Evolutionary conservation across 2,113 vertebrate genomes (phyloP), one percentile per base, ranked within the genome.

Genomic region (Trinectes maculatus): DNA sequence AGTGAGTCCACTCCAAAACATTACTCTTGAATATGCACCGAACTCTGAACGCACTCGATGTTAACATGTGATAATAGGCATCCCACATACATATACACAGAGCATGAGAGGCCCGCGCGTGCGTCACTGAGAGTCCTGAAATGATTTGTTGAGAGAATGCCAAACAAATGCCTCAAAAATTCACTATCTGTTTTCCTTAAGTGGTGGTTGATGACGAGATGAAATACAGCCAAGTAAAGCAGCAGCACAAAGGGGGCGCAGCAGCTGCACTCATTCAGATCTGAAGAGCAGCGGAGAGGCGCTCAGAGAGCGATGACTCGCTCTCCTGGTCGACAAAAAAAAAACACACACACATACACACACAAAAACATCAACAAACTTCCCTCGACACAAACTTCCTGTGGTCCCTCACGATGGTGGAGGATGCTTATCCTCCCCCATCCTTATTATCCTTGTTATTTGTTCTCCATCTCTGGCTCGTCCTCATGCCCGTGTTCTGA

Each of bases 121-220:
- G 74, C n/a, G 59, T 66, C 31, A 67, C 40, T 42, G 59, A 79
- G 59, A 66, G 58, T 22, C 0, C 28, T 21, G 61, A 68, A 70
- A 85, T 70, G 76, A 68, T 80, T 24, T 63, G 75, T 75, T 55
- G 62, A 56, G 49, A 1, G 56, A 83, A 74, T 22, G 52, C 16
- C 16, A 29, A 59, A 63, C 46, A 69, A 64, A 70, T 37, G 51
- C 26, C 64, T 55, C n/a, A n/a, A 56, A 80, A 77, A 67, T 6
- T 2, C 49, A 28, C 62, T 2, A 33, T 72, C 58, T 67, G 40
- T 84, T 82, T 61, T 82, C 72, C 74, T 80, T 74, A 74, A 86
- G 84, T 83, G 78, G 54, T 6, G 56, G 63, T 56, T 80, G 77
- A 88, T 80, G 68, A 72, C 58, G 28, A 66, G 66, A 83, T 68